phyloP scores from a whole-genome alignment of 2,888 invertebrate genomes.

The Maniola hyperantus region DNA sequence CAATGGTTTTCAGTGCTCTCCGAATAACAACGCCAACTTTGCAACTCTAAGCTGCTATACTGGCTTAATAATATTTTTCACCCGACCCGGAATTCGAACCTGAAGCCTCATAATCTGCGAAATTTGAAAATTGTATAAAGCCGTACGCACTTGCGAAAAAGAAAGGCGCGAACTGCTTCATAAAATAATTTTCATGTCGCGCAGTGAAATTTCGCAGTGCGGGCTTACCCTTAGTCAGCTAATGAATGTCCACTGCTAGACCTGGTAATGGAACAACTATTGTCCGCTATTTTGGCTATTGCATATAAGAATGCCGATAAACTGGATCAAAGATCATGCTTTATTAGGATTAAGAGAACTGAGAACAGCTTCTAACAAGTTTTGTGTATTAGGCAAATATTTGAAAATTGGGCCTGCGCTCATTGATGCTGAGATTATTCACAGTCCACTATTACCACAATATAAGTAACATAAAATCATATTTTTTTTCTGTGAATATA shows the following conservation, averaged over 20 bases:
- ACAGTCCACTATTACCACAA: not conserved
- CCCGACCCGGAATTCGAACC: not conserved
- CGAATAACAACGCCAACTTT: too few relatives aligned
- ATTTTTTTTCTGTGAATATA: too few relatives aligned
- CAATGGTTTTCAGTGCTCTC: too few relatives aligned
- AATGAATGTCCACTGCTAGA: conserved; percentile 8
- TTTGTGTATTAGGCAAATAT: conserved; percentile 18
- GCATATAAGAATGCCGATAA: conserved; percentile 31
- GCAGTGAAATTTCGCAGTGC: not conserved
- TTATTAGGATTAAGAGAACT: conserved; percentile 14
- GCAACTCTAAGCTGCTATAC: too few relatives aligned
- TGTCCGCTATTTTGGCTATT: conserved; percentile 15
- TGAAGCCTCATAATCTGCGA: too few relatives aligned
- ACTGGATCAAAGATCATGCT: conserved; percentile 31
- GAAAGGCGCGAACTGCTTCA: too few relatives aligned
- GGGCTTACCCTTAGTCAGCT: not conserved
- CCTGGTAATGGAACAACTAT: conserved; percentile 16
- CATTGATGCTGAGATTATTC: not conserved
- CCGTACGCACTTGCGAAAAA: too few relatives aligned
- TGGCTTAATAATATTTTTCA: too few relatives aligned
- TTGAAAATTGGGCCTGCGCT: conserved; percentile 4
- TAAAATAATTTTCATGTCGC: too few relatives aligned
- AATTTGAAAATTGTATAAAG: too few relatives aligned
- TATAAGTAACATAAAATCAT: too few relatives aligned
- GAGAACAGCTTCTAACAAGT: not conserved